Evolutionary conservation across 2,888 invertebrate genomes (phyloP), one percentile per base, ranked within the genome.

Genomic region (Drosophila infuscata): DNA sequence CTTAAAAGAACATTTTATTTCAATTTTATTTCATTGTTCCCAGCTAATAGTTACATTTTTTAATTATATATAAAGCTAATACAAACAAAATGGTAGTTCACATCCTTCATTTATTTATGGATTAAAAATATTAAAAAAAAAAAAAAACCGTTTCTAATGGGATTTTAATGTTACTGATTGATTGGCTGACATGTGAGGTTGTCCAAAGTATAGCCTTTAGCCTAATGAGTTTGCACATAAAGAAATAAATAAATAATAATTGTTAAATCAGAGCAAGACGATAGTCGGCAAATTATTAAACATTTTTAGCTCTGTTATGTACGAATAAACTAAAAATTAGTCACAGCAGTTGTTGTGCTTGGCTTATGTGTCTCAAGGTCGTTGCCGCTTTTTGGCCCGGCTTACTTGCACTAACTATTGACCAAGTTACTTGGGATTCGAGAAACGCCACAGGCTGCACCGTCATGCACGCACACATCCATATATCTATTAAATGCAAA

Each of bases 311-410:
- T 68, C 41, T 65, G 48, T 56, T 70, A 49, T 61, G 35, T 70
- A 74, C 71, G 54, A 68, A 74, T 73, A 81, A 74, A 76, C 62
- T 67, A 52, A 59, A 69, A 82, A 74, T 82, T 83, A 75, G 87
- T 82, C 82, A 82, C 66, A 84, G 70, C 59, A 77, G 69, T 71
- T 73, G 59, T 66, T 76, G 74, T 70, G 60, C 36, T 58, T 72
- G 70, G 58, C 58, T 71, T 74, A 85, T 79, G 77, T 79, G 70
- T 83, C 73, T 78, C 85, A 85, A 85, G 85, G 85, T 85, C 88
- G 79, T 54, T 36, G 53, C 49, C 30, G 73, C 51, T 59, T 41
- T 48, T 52, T 68, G 58, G 46, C 53, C 61, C 52, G 76, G 51
- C 64, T 73, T 20, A 61, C 60, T 66, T 66, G 30, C 62, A 46